These are phyloP conservation scores for Phoxinus phoxinus DNA, from an alignment of 2,113 vertebrate species.

Conservation along the genomic window DNA sequence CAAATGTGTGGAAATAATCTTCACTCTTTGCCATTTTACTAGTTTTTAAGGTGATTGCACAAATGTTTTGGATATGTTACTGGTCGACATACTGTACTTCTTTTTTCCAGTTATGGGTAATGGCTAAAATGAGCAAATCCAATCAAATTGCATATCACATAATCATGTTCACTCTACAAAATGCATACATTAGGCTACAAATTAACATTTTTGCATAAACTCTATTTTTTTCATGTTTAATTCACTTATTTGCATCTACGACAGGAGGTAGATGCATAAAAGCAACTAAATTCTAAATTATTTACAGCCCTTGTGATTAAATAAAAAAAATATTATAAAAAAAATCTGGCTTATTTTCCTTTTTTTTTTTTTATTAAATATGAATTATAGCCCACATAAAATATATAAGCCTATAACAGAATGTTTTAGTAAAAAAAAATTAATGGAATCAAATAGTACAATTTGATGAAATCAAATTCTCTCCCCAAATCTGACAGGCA, in stretches of 20 bases:
- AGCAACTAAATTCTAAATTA: too few species aligned
- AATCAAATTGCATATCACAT: background rate
- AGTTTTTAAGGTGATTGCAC: background rate
- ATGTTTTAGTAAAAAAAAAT: background rate
- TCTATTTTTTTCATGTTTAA: background rate
- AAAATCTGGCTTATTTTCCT: too few species aligned
- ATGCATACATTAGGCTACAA: background rate
- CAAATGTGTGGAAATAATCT: conserved; percentile 13
- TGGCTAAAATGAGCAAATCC: background rate
- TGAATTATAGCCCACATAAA: too few species aligned
- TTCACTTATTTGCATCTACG: too few species aligned
- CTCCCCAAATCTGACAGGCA: background rate
- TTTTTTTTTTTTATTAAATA: too few species aligned
- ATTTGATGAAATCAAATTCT: background rate
- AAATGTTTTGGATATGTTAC: background rate
- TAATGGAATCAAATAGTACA: background rate
- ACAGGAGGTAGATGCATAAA: background rate
- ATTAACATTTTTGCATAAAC: too few species aligned
- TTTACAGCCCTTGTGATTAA: too few species aligned
- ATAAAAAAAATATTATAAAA: too few species aligned
- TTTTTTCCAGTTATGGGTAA: background rate
- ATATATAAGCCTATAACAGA: too few species aligned
- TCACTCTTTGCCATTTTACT: background rate
- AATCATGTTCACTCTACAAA: background rate
- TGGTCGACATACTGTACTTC: background rate